Conservation (phyloP, 2,113 vertebrate genomes). For the Variabilichromis moorii region DNA sequence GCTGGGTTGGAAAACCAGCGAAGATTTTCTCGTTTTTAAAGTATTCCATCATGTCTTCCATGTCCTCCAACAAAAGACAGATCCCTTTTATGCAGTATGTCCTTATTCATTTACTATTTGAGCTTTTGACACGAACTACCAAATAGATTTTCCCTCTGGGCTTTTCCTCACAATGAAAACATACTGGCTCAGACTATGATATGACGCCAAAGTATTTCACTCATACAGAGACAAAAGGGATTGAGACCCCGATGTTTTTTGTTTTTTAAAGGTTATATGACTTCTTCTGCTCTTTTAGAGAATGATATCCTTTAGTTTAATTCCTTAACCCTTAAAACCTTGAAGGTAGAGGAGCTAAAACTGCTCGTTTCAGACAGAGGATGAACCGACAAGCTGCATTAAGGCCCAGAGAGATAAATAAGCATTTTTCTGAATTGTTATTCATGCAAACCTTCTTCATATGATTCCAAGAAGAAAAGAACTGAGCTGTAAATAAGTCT, state of each 20-base stretch:
- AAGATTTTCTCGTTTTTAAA: conserved; percentile 22
- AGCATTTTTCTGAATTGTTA: background rate
- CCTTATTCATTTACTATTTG: background rate
- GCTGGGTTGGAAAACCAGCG: background rate
- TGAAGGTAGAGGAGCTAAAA: background rate
- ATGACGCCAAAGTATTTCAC: background rate
- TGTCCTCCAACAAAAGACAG: background rate
- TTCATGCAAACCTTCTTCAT: background rate
- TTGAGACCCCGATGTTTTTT: background rate
- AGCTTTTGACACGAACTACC: conserved; percentile 12
- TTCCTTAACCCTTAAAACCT: background rate
- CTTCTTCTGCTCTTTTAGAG: background rate
- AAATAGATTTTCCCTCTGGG: background rate
- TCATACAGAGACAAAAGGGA: background rate
- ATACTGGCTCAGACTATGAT: background rate
- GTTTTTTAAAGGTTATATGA: background rate
- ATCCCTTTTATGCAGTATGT: background rate
- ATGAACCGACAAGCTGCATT: background rate
- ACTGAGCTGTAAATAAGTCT: background rate
- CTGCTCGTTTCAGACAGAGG: background rate
- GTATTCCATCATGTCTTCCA: conserved; percentile 20
- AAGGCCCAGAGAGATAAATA: background rate
- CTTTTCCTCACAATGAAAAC: background rate
- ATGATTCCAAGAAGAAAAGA: background rate
- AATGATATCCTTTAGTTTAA: background rate